Evolutionary conservation across 64 coral and sea anemone species (phyloP).

Genomic region (Pocillopora damicornis): DNA sequence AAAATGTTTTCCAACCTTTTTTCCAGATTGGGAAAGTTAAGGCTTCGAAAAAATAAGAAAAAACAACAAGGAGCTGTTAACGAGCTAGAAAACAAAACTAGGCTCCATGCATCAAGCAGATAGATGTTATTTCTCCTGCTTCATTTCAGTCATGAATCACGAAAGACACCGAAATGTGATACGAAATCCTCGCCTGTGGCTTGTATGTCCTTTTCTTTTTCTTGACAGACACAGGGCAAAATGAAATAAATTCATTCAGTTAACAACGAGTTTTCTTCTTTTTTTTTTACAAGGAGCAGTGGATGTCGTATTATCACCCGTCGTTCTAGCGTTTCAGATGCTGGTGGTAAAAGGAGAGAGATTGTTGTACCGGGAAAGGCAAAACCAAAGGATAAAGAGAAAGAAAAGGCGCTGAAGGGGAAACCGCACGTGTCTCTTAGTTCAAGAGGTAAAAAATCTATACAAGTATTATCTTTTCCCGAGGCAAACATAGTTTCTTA

Average conservation of each 20-base stretch:
- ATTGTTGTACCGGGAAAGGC: constrained; percentile 75
- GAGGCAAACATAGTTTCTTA: not conserved
- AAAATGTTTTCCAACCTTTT: too few relatives aligned
- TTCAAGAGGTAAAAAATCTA: constrained; percentile 9
- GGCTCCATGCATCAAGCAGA: too few relatives aligned
- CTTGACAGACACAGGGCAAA: not conserved
- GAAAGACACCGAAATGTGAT: too few relatives aligned
- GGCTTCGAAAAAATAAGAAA: too few relatives aligned
- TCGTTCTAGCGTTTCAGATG: constrained; percentile 63
- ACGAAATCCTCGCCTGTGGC: too few relatives aligned
- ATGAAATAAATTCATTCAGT: too few relatives aligned
- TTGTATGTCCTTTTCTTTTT: too few relatives aligned
- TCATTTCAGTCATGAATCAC: too few relatives aligned
- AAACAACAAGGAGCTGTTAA: too few relatives aligned
- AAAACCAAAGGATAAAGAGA: constrained; percentile 49
- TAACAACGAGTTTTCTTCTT: not conserved
- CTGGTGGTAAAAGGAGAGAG: constrained; percentile 71
- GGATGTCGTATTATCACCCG: constrained; percentile 56
- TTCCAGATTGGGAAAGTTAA: too few relatives aligned
- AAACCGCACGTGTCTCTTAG: not conserved
- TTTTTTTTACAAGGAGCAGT: constrained; percentile 33
- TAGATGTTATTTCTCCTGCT: too few relatives aligned
- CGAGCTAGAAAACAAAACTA: too few relatives aligned
- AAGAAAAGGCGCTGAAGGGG: constrained; percentile 21
- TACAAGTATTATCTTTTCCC: not conserved